phyloP scores from a whole-genome alignment of 2,888 invertebrate species.

The Watsonalla binaria region DNA sequence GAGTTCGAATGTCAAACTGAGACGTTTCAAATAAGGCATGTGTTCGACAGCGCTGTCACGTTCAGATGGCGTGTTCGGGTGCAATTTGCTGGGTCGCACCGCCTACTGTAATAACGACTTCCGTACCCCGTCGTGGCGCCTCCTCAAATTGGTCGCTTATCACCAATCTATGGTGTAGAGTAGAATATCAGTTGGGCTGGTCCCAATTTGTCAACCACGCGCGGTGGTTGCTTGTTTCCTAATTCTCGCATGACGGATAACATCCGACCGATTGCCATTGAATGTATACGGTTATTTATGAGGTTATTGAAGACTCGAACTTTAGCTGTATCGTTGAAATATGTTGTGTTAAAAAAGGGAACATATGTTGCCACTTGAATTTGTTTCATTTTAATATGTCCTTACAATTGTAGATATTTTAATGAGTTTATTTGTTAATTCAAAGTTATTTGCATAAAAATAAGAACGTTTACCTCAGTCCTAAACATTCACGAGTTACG shows the following conservation, averaged over 20 bases:
- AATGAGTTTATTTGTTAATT: not conserved
- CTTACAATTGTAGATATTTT: not conserved
- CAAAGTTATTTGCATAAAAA: slow-evolving; percentile 29
- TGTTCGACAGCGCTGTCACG: slow-evolving; percentile 77
- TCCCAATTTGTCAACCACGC: slow-evolving; percentile 69
- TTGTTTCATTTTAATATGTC: too few relatives aligned
- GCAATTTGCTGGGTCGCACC: slow-evolving; percentile 74
- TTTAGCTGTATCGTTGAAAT: too few relatives aligned
- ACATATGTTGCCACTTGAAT: too few relatives aligned
- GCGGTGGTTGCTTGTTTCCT: slow-evolving; percentile 50
- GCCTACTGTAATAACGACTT: slow-evolving; percentile 78
- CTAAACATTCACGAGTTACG: slow-evolving; percentile 52
- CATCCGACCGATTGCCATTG: slow-evolving; percentile 8
- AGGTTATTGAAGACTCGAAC: too few relatives aligned
- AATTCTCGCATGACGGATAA: slow-evolving; percentile 28
- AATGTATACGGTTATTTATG: not conserved
- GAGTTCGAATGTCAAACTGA: slow-evolving; percentile 59
- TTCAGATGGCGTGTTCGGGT: slow-evolving; percentile 73
- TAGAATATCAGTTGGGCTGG: slow-evolving; percentile 67
- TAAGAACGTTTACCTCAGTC: slow-evolving; percentile 39
- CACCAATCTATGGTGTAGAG: slow-evolving; percentile 74
- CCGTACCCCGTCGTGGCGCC: slow-evolving; percentile 77
- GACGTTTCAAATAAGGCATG: slow-evolving; percentile 74
- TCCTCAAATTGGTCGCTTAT: slow-evolving; percentile 79
- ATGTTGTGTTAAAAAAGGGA: too few relatives aligned